These are phyloP conservation scores for Barypeithes pellucidus DNA, from an alignment of 2,888 invertebrate genomes.

Conservation along the genomic window DNA sequence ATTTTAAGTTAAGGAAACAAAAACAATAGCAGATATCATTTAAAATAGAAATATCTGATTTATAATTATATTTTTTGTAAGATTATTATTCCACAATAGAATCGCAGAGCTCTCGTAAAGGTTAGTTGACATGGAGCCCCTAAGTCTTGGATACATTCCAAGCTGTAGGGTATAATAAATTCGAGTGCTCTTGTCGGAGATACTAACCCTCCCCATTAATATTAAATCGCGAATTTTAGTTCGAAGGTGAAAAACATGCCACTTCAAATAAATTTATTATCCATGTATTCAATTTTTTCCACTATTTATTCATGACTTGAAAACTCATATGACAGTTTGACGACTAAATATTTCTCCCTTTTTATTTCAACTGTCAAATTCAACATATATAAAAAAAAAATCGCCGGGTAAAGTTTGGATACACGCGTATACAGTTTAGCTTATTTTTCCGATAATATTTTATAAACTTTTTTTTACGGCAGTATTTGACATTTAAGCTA, in stretches of 20 bases:
- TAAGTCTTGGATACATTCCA: slow-evolving; percentile 44
- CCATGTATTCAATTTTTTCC: neutral
- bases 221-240: slow-evolving; percentile 28
- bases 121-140: slow-evolving; percentile 38
- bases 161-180: slow-evolving; percentile 41
- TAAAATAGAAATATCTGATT: too few species aligned
- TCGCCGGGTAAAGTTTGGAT: too few species aligned
- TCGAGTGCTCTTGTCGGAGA: slow-evolving; percentile 34
- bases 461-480: too few species aligned
- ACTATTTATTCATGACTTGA: neutral
- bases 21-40: too few species aligned
- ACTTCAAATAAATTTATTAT: slow-evolving; percentile 35
- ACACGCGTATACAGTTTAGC: too few species aligned
- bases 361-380: neutral
- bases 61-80: neutral
- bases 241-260: slow-evolving; percentile 37
- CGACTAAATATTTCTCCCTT: neutral
- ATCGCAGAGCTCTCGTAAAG: slow-evolving; percentile 6
- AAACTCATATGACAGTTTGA: neutral
- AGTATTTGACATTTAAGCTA: too few species aligned
- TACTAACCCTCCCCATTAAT: slow-evolving; percentile 33
- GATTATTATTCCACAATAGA: slow-evolving; percentile 5
- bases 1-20: too few species aligned
- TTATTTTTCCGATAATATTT: too few species aligned
- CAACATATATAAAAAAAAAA: neutral